phyloP scores from a whole-genome alignment of 2,797 vertebrate species.

The Pangasius sanitwongsei region DNA sequence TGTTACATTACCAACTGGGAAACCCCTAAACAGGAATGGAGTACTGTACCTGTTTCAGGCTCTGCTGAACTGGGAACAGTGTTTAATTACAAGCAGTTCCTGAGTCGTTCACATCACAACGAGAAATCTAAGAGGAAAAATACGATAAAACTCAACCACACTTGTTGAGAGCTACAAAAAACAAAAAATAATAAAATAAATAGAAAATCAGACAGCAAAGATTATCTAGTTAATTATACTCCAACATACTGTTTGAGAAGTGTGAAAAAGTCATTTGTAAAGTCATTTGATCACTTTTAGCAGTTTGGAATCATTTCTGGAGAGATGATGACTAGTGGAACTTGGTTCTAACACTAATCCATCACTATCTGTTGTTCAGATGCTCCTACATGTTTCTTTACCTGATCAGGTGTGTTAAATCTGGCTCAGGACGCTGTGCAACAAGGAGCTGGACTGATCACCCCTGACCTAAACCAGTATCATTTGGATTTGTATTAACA shows the following conservation, averaged over 20 bases:
- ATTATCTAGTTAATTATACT: neutral
- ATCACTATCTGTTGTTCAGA: neutral
- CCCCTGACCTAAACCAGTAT: neutral
- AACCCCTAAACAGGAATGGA: neutral
- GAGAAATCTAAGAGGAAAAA: slow-evolving; percentile 19
- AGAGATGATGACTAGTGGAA: neutral
- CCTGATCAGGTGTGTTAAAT: neutral
- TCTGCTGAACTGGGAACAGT: slow-evolving; percentile 36
- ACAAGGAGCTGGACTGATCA: neutral
- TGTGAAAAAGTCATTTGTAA: neutral
- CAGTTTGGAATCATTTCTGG: neutral
- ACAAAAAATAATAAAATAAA: neutral
- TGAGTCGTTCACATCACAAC: slow-evolving; percentile 40
- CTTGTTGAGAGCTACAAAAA: neutral
- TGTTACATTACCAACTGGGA: neutral
- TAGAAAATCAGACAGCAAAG: neutral
- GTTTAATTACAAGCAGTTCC: slow-evolving; percentile 42
- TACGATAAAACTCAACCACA: slow-evolving; percentile 8
- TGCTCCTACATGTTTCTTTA: neutral
- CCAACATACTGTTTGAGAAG: no score
- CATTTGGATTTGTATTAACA: neutral
- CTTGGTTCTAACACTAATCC: neutral
- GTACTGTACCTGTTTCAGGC: slow-evolving; percentile 44
- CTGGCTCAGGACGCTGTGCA: neutral
- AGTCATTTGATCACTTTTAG: no score